Conservation (phyloP, 2,888 invertebrate species). For the Drosophila dives region DNA sequence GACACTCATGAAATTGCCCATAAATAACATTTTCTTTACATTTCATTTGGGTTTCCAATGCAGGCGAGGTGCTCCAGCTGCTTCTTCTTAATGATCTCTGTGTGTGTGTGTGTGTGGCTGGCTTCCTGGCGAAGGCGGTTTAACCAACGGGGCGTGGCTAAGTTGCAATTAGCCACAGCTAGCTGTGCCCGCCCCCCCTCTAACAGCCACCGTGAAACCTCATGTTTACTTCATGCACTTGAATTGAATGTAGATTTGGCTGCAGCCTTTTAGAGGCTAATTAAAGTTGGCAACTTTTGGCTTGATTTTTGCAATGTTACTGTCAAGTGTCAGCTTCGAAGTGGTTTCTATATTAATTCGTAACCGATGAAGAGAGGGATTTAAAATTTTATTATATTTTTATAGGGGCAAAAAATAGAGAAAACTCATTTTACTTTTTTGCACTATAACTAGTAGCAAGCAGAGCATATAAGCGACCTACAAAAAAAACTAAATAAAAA, state of each 20-base stretch:
- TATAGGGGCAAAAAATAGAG: background rate
- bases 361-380: background rate
- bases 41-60: conserved; percentile 71
- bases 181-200: background rate
- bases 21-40: conserved; percentile 82
- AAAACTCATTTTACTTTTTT: background rate
- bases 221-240: conserved; percentile 51
- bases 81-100: conserved; percentile 40
- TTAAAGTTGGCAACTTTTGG: conserved; percentile 54
- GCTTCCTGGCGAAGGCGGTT: conserved; percentile 58
- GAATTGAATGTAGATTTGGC: conserved; percentile 53
- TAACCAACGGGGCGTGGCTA: conserved; percentile 77
- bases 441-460: conserved; percentile 25
- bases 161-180: conserved; percentile 74
- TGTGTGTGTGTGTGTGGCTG: conserved; percentile 41
- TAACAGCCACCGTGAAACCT: conserved; percentile 43
- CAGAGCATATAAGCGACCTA: conserved; percentile 28
- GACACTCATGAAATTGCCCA: conserved; percentile 81
- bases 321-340: background rate
- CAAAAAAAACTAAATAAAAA: conserved; percentile 33
- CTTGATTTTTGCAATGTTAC: background rate
- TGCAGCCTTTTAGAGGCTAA: conserved; percentile 59
- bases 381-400: background rate
- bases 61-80: conserved; percentile 19
- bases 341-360: background rate